Base-by-base conservation (phyloP, 1,140 invertebrate genomes). In the Drosophila tani region DNA sequence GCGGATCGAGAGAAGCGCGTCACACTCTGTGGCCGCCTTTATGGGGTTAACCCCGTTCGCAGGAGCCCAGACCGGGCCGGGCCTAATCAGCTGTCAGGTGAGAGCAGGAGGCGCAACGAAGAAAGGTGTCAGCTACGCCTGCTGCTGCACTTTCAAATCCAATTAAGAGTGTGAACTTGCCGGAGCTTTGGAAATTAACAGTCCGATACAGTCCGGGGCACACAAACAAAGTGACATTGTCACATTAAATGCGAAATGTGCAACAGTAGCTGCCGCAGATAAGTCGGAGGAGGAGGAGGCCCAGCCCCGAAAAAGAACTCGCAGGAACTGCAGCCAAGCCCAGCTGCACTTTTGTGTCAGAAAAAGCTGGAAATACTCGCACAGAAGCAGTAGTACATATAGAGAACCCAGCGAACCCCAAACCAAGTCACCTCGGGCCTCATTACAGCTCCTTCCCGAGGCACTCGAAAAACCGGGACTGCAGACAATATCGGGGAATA, bases 151-250 rank as follows among this genome's bases (percentile, higher is more conserved):
- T 87, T 87, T 87, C 84, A 84, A 87, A 87, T 87, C 84, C 84
- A 87, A 87, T 87, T 87, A 87, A 88, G 81, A 87, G 84, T 87
- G 84, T 88, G 84, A 87, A 87, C 84, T 87, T 87, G 84, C 84
- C 49, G 45, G 53, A 35, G 51, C 70, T 56, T 63, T 76, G 69
- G 63, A 86, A 86, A 86, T 90, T 84, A 87, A 88, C 84, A 88
- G 73, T 66, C 75, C 81, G 85, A 88, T 78, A 84, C 65, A 50
- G 75, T 51, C 45, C 65, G n/a, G 69, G 65, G 64, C 32, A 35
- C 75, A 76, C 67, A 77, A 76, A 80, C 76, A 84, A 77, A 83
- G 32, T 81, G 81, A 87, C 81, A 81, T 75, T 87, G 84, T 90
- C 84, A 87, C 84, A 87, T 88, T 87, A 87, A 88, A 81, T 81